Evolutionary conservation across 1,140 invertebrate species (phyloP).

Genomic region (Euglossa dilemma): DNA sequence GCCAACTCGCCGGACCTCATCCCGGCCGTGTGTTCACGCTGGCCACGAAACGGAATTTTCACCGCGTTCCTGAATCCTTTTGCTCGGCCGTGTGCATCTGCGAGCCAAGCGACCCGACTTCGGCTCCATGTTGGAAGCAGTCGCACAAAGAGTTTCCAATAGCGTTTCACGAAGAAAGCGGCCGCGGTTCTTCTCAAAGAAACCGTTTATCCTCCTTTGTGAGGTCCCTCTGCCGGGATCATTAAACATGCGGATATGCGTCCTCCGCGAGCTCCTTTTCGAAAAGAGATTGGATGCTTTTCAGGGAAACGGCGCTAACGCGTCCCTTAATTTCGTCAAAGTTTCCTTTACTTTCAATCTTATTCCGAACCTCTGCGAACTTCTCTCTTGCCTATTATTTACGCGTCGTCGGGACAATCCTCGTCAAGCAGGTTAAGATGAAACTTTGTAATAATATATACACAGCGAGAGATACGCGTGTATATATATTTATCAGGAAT

Average conservation of each 20-base stretch:
- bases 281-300: not conserved
- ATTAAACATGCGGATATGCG: slow-evolving; percentile 34
- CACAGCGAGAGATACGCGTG: not conserved
- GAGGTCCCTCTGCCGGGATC: not conserved
- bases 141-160: slow-evolving; percentile 64
- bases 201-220: slow-evolving; percentile 40
- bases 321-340: not conserved
- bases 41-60: slow-evolving; percentile 13
- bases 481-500: not conserved
- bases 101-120: slow-evolving; percentile 39
- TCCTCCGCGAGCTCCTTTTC: not conserved
- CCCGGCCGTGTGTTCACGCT: not conserved
- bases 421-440: not conserved
- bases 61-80: slow-evolving; percentile 19
- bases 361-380: not conserved
- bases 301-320: not conserved
- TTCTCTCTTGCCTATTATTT: too few relatives aligned
- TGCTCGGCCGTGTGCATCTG: not conserved
- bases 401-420: too few relatives aligned
- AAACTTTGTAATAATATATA: not conserved
- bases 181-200: slow-evolving; percentile 42
- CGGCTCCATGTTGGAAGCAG: slow-evolving; percentile 1
- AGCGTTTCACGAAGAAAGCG: slow-evolving; percentile 56
- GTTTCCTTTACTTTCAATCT: not conserved
- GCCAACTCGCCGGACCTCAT: not conserved